Conservation (phyloP, 2,113 vertebrate species). For the Spilogale gracilis region DNA sequence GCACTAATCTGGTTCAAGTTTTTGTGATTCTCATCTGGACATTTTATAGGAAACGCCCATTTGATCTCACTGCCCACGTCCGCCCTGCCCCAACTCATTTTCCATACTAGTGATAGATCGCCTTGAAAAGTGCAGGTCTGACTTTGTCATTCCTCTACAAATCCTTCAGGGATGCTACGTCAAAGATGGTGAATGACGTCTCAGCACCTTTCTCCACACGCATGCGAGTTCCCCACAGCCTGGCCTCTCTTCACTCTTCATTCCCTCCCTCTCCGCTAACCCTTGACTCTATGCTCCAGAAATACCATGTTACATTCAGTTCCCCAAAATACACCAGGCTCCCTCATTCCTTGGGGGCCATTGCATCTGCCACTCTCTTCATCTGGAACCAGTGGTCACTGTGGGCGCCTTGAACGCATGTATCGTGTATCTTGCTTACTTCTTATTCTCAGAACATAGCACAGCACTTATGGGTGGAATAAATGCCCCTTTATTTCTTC, state of each 20-base stretch:
- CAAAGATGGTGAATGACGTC: not conserved
- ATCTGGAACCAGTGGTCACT: rapidly evolving
- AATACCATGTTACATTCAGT: not conserved
- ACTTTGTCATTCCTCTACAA: not conserved
- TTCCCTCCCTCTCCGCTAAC: not conserved
- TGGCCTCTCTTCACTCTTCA: not conserved
- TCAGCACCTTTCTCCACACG: not conserved
- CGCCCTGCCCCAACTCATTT: not conserved
- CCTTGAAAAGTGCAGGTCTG: not conserved
- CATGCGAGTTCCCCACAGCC: rapidly evolving
- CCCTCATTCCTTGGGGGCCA: not conserved
- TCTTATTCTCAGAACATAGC: not conserved
- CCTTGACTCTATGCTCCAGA: not conserved
- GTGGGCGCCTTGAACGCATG: rapidly evolving
- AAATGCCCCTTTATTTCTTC: not conserved
- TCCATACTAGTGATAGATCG: not conserved
- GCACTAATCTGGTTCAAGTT: not conserved
- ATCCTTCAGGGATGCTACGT: not conserved
- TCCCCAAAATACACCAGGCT: not conserved
- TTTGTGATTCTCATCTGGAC: not conserved
- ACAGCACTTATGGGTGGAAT: too few species aligned
- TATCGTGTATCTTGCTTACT: not conserved
- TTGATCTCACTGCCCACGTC: not conserved
- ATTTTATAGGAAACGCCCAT: not conserved
- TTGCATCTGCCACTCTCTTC: not conserved